These are phyloP conservation scores for Coelinius sp. DNA, from an alignment of 2,888 invertebrate species.

Conservation along the genomic window DNA sequence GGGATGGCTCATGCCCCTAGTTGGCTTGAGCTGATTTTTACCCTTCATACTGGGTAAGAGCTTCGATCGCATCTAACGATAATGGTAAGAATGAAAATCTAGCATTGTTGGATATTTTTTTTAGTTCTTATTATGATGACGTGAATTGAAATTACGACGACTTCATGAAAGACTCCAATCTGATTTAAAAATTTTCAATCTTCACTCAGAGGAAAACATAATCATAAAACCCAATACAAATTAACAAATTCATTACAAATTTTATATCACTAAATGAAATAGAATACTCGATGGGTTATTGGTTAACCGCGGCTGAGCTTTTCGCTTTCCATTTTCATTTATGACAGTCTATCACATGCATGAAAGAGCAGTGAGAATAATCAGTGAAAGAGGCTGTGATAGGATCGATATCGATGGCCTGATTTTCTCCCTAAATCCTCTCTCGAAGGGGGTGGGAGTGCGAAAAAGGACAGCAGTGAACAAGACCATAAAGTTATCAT, in stretches of 20 bases:
- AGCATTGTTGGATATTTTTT: no score
- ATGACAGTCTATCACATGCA: slow-evolving; percentile 12
- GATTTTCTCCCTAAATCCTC: background rate
- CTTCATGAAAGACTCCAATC: no score
- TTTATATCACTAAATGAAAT: background rate
- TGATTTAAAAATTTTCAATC: background rate
- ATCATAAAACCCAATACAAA: slow-evolving; percentile 4
- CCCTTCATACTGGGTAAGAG: no score
- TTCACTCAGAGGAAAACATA: background rate
- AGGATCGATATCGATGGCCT: background rate
- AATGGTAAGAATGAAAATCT: no score
- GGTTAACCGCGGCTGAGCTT: slow-evolving; percentile 7
- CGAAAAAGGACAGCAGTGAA: slow-evolving; percentile 50
- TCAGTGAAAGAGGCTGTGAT: background rate
- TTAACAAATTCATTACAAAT: background rate
- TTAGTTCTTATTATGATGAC: no score
- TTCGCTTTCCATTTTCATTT: background rate
- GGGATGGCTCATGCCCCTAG: no score
- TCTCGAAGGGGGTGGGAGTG: slow-evolving; percentile 14
- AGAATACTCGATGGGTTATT: background rate
- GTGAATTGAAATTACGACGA: no score
- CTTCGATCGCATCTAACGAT: no score
- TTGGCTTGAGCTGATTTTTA: no score
- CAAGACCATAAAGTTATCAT: slow-evolving; percentile 62
- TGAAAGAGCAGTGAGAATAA: background rate